phyloP scores from a whole-genome alignment of 2,888 invertebrate species.

The Ectemnius cavifrons region DNA sequence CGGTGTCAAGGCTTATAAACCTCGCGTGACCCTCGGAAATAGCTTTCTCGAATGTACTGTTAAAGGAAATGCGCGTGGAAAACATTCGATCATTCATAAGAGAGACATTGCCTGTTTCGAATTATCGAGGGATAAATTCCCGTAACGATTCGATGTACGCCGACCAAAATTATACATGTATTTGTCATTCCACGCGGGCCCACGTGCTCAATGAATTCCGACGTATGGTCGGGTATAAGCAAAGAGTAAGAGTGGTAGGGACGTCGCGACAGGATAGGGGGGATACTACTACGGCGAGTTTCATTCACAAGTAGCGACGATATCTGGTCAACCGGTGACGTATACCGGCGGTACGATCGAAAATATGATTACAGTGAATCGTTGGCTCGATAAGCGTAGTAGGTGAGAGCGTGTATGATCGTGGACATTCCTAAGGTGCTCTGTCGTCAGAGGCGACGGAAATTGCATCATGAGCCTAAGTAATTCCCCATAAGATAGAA shows the following conservation, averaged over 20 bases:
- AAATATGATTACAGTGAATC: constrained; percentile 30
- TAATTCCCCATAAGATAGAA: neutral
- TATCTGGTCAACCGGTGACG: constrained; percentile 51
- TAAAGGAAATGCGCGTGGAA: neutral
- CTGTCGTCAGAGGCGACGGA: neutral
- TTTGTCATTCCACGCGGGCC: constrained; percentile 45
- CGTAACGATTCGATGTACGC: neutral
- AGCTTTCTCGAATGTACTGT: neutral
- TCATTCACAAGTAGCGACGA: constrained; percentile 53
- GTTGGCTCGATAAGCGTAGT: constrained; percentile 15
- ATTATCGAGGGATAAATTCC: neutral
- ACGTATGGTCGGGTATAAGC: constrained; percentile 22
- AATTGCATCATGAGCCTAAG: neutral
- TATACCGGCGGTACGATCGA: constrained; percentile 26
- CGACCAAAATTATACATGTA: constrained; percentile 27
- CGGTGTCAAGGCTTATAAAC: too few relatives aligned
- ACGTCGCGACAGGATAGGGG: constrained; percentile 30
- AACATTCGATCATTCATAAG: too few relatives aligned
- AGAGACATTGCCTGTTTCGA: neutral
- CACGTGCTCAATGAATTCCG: constrained; percentile 50
- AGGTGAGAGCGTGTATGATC: too few relatives aligned
- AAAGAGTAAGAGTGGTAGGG: constrained; percentile 42
- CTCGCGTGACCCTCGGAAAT: neutral
- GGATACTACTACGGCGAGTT: constrained; percentile 40
- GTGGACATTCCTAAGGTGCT: neutral